Base-by-base conservation (phyloP, 2,888 invertebrate species). In the Lathronympha strigana region DNA sequence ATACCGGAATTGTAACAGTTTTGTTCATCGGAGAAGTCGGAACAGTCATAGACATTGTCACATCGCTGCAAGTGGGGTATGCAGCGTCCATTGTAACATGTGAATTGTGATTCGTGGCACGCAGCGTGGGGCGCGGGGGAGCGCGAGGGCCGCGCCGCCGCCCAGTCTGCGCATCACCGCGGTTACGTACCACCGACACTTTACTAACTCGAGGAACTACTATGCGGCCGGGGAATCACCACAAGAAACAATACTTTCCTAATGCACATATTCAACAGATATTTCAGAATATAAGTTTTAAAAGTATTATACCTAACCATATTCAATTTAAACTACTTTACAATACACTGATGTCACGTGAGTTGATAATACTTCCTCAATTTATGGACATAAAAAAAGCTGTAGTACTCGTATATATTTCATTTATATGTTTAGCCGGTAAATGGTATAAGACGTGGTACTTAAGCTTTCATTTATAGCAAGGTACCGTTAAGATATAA, bases 41-140 rank as follows among this genome's bases (percentile, higher is more conserved):
- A 93, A 93, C 97, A 97, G 93, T 97, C 97, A 94, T 96, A 96
- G 93, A 94, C 94, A 93, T 96, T 96, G 94, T 98, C 97, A 93
- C 98, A 97, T 84, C 95, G 95, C 80, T 95, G 94, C 73, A 93
- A 89, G 84, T 93, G 92, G 72, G 95, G 95, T 84, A 98, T 95
- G 93, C 97, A 98, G 83, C 93, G 93, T 71, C 93, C 92, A 82
- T 94, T 94, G 92, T 95, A 95, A 89, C 96, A 96, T 74, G 93
- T 93, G 90, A 96, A 96, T 87, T 96, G 93, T 71, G 93, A 93
- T 67, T 93, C 90, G 76, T 86, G 89, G 88, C 96, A 96, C 75
- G 84, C 77, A 19, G 77, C 73, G 43, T 69, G 73, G 68, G 79
- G 73, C 40, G 76, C 75, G 47, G 87, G 81, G n/a, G 86, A 83